Conservation (phyloP, 1,140 invertebrate genomes). For the Diorhabda elongata region DNA sequence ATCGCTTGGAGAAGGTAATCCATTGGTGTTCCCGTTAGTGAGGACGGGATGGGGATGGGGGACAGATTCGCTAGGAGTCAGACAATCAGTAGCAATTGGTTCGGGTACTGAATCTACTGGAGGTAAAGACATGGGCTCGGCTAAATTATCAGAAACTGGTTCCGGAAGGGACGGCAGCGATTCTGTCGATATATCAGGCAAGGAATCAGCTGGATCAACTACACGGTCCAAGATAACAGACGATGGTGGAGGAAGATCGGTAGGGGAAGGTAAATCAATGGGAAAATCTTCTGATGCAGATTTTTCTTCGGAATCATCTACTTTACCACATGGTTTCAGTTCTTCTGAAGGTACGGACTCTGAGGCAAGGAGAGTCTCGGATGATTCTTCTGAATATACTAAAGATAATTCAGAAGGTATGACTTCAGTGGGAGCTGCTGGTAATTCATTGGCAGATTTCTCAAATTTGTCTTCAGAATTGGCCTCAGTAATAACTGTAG, state of each 20-base stretch:
- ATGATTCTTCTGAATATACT: conserved; percentile 1
- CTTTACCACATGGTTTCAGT: not conserved
- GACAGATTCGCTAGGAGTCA: conserved; percentile 14
- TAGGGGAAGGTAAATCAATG: conserved; percentile 6
- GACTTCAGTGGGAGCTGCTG: conserved; percentile 10
- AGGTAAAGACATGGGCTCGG: conserved; percentile 44
- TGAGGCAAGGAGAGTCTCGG: not conserved
- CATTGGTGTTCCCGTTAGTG: conserved; percentile 45
- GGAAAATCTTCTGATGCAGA: conserved; percentile 21
- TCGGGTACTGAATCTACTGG: conserved; percentile 43
- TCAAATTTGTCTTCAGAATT: not conserved
- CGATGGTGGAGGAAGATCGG: not conserved
- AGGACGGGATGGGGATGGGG: conserved; percentile 27
- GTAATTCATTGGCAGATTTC: not conserved
- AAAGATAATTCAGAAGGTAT: conserved; percentile 1
- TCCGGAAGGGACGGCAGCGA: conserved; percentile 46
- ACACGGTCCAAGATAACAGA: not conserved
- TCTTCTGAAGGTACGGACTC: not conserved
- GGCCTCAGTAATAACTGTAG: no score
- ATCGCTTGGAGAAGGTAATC: conserved; percentile 35
- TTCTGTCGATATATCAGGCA: conserved; percentile 45
- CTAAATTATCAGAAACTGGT: conserved; percentile 42
- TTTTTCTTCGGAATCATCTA: conserved; percentile 11
- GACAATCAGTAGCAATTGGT: conserved; percentile 35
- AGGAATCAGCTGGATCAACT: conserved; percentile 11